Conservation (phyloP, 2,888 invertebrate genomes). For the Anodontia alba region DNA sequence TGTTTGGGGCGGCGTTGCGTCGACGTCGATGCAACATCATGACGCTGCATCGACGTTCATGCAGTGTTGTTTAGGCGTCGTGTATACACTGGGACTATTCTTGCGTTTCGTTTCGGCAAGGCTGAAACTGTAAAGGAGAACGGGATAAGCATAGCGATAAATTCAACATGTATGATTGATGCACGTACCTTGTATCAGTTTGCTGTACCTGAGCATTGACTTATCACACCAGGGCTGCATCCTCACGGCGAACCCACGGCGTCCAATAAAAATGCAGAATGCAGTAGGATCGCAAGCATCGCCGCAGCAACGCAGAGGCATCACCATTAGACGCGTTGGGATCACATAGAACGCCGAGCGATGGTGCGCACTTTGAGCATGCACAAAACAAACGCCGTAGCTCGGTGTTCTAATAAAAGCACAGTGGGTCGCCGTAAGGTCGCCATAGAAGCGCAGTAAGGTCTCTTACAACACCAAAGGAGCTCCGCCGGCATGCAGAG, state of each 20-base stretch:
- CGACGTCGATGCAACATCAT: too few relatives aligned
- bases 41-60: too few relatives aligned
- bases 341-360: background rate
- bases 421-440: background rate
- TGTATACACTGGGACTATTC: too few relatives aligned
- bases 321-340: background rate
- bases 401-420: background rate
- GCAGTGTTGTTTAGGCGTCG: too few relatives aligned
- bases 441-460: background rate
- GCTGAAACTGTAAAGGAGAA: too few relatives aligned
- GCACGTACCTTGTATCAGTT: too few relatives aligned
- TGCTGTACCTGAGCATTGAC: too few relatives aligned
- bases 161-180: too few relatives aligned
- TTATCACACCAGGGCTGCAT: background rate
- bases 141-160: too few relatives aligned
- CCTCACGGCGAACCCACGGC: background rate
- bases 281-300: background rate
- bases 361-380: background rate
- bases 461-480: background rate
- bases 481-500: background rate
- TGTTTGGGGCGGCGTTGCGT: too few relatives aligned
- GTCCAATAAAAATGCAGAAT: background rate
- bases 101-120: too few relatives aligned
- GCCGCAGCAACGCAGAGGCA: background rate
- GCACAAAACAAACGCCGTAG: background rate